Percentiles rank a stretch among this genome's conserved stretches.
Evolutionary conservation across 2,113 vertebrate species (phyloP).

Genomic region (Bothrops jararaca): DNA sequence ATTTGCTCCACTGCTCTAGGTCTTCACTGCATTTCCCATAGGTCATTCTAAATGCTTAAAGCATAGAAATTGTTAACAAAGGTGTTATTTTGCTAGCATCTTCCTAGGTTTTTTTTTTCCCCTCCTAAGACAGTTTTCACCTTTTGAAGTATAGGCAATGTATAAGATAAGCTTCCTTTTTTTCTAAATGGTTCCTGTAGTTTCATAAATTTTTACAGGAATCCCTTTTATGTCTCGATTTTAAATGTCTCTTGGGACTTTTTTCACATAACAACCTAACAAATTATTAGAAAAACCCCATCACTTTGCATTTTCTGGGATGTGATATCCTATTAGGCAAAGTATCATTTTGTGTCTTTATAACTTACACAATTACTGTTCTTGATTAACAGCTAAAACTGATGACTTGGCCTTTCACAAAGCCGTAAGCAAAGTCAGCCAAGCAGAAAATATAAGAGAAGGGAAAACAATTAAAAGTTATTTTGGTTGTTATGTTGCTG

Average conservation of each 20-base stretch:
- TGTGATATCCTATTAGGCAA: slow-evolving; percentile 71
- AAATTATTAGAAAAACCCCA: slow-evolving; percentile 43
- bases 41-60: background rate
- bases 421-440: slow-evolving; percentile 65
- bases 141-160: accelerated
- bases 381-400: slow-evolving; percentile 77
- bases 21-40: background rate
- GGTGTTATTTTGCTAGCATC: background rate
- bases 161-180: background rate
- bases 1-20: background rate
- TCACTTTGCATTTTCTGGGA: slow-evolving; percentile 62
- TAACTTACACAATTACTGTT: slow-evolving; percentile 71
- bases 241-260: slow-evolving; percentile 13
- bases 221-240: background rate
- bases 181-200: background rate
- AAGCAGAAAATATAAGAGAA: slow-evolving; percentile 79
- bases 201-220: background rate
- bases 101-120: background rate
- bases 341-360: slow-evolving; percentile 61
- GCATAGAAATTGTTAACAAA: background rate
- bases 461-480: slow-evolving; percentile 75
- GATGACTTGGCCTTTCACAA: slow-evolving; percentile 75
- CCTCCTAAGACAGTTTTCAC: background rate
- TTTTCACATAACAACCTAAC: slow-evolving; percentile 48
- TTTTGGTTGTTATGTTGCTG: slow-evolving; percentile 66